Conservation (phyloP, 2,113 vertebrate genomes). For the Dissostichus mawsoni region DNA sequence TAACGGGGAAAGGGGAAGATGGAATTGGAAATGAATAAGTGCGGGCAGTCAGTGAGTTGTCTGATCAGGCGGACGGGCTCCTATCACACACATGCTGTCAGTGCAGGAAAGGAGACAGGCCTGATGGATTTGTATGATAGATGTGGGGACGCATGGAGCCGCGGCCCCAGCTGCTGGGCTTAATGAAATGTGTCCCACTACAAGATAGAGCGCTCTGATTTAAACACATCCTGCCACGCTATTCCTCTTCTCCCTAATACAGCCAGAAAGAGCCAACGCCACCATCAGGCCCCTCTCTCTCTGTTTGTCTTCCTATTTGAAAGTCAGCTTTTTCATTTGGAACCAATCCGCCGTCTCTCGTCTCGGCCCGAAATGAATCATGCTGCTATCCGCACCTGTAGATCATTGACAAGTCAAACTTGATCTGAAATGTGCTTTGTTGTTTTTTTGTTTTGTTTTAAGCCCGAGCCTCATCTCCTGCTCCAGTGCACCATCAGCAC, state of each 20-base stretch:
- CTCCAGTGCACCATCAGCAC: constrained; percentile 25
- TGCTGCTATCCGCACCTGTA: constrained; percentile 65
- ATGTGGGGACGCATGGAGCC: constrained; percentile 76
- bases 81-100: constrained; percentile 71
- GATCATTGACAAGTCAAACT: constrained; percentile 68
- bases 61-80: constrained; percentile 64
- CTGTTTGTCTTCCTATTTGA: constrained; percentile 79
- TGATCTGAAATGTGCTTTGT: constrained; percentile 66
- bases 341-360: constrained; percentile 63
- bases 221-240: constrained; percentile 79
- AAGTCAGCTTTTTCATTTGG: constrained; percentile 75
- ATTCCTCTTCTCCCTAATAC: constrained; percentile 78
- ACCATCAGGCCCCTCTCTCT: constrained; percentile 50
- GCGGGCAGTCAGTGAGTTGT: constrained; percentile 67
- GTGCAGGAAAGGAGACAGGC: constrained; percentile 54
- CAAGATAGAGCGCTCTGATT: constrained; percentile 81
- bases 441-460: constrained; percentile 47
- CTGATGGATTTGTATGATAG: constrained; percentile 81
- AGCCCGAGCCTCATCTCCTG: constrained; percentile 21
- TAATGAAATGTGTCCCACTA: constrained; percentile 85
- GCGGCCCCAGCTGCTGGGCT: constrained; percentile 80
- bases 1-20: constrained; percentile 55
- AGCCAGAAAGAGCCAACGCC: constrained; percentile 63
- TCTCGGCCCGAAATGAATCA: constrained; percentile 61
- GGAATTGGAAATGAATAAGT: constrained; percentile 69